A percentile compares a stretch with the other conserved stretches of the same genome.
Conservation (phyloP, 2,113 vertebrate genomes). For the Myocastor coypus region DNA sequence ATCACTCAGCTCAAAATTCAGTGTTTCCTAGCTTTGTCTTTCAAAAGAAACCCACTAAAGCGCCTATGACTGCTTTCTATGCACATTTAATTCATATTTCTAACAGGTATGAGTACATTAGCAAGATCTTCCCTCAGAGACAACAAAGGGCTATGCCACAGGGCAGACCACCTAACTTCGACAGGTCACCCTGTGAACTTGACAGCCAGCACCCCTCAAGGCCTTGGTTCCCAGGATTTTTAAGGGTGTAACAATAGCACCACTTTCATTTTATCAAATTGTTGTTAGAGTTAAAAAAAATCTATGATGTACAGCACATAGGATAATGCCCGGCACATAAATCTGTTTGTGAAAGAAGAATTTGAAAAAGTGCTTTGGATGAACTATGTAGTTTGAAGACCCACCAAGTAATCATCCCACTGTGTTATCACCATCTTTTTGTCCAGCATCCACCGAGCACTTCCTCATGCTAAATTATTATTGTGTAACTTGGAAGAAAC, state of each 20-base stretch:
- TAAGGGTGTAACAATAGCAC: background rate
- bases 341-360: constrained; percentile 39
- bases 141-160: background rate
- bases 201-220: background rate
- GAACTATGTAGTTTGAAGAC: background rate
- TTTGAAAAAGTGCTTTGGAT: background rate
- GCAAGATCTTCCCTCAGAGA: constrained; percentile 23
- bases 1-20: constrained; percentile 42
- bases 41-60: background rate
- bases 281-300: background rate
- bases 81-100: background rate
- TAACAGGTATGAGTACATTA: constrained; percentile 6
- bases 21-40: constrained; percentile 47
- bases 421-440: background rate
- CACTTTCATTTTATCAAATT: background rate
- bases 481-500: constrained; percentile 8
- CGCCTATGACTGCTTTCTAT: background rate
- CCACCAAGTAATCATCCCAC: background rate
- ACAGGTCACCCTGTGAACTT: background rate
- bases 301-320: background rate
- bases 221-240: background rate
- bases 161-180: background rate
- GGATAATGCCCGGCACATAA: background rate
- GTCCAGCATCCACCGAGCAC: background rate
- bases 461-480: constrained; percentile 11